phyloP scores from a whole-genome alignment of 2,113 vertebrate species.

The Spea bombifrons region DNA sequence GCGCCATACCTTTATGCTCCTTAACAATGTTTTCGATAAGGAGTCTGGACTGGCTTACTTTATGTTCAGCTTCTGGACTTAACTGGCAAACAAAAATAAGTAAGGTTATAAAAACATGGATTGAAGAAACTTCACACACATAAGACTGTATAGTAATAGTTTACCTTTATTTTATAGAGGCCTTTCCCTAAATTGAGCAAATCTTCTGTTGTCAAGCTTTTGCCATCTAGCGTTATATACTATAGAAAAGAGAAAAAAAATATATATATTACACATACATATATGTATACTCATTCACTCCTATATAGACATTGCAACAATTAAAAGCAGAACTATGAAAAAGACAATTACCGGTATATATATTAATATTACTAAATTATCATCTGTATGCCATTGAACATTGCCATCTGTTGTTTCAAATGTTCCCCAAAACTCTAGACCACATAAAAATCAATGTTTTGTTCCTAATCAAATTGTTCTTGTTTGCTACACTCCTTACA shows the following conservation, averaged over 20 bases:
- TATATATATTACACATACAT: background rate
- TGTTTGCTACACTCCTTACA: too few species aligned
- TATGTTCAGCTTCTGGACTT: conserved; percentile 76
- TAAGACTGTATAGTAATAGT: background rate
- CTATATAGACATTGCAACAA: too few species aligned
- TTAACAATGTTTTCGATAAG: conserved; percentile 91
- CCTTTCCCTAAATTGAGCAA: conserved; percentile 88
- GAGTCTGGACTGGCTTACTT: conserved; percentile 81
- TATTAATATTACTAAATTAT: too few species aligned
- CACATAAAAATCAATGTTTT: too few species aligned
- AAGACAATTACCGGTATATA: too few species aligned
- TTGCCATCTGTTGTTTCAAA: too few species aligned
- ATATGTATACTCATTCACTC: too few species aligned
- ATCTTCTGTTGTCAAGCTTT: conserved; percentile 82
- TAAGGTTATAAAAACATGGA: background rate
- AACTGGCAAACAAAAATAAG: conserved; percentile 66
- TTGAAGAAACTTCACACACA: background rate
- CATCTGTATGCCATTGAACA: too few species aligned
- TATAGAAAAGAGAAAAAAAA: conserved; percentile 53
- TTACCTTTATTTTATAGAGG: conserved; percentile 92
- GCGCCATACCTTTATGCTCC: conserved; percentile 79
- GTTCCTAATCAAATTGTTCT: too few species aligned
- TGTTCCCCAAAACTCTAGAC: too few species aligned
- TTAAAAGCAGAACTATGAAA: too few species aligned
- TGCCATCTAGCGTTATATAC: conserved; percentile 86